Evolutionary conservation across 2,113 vertebrate species (phyloP), one percentile per base, ranked within the genome.

Genomic region (Spea multiplicata): DNA sequence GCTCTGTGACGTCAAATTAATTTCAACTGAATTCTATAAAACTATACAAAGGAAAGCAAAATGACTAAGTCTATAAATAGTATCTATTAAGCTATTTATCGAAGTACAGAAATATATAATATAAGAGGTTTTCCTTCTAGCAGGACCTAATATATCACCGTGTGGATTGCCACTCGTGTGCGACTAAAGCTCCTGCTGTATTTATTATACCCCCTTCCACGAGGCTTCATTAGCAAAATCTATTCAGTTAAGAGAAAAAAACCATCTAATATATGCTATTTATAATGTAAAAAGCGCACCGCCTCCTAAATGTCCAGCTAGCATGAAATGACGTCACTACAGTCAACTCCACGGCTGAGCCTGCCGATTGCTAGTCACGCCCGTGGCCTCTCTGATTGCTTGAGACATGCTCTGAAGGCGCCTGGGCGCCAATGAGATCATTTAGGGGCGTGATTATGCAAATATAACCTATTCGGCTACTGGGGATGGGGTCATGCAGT

Each of bases 151-250:
- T 7, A 13, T 77, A 81, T 66, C 5, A 81, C 80, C 7, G 50
- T 69, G 30, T 79, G 79, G 10, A 83, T 83, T 1, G 82, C 75
- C 3, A 83, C 30, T 16, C 82, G 16, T 5, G 80, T 83, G n/a
- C 80, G 71, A 47, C 73, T 76, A 8, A 71, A 82, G 55, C 72
- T 82, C 52, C 79, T 62, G 70, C 74, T 81, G 64, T 55, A 75
- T 64, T 73, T 81, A 46, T 83, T 82, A 50, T 79, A 79, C 7
- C 77, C 53, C 44, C 45, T 73, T 61, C 77, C 77, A 62, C 77
- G 61, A 47, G 77, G 70, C 70, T 61, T 79, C 77, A 79, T 79
- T 79, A 50, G 77, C 14, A 30, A 52, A 55, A 12, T 2, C 53
- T 44, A 44, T 14, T 12, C 10, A 30, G 46, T 53, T 1, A 52